A percentile compares a stretch with the other conserved stretches of the same genome.
phyloP scores from a whole-genome alignment of 2,888 invertebrate genomes.

The Drosophila maculinotata region DNA sequence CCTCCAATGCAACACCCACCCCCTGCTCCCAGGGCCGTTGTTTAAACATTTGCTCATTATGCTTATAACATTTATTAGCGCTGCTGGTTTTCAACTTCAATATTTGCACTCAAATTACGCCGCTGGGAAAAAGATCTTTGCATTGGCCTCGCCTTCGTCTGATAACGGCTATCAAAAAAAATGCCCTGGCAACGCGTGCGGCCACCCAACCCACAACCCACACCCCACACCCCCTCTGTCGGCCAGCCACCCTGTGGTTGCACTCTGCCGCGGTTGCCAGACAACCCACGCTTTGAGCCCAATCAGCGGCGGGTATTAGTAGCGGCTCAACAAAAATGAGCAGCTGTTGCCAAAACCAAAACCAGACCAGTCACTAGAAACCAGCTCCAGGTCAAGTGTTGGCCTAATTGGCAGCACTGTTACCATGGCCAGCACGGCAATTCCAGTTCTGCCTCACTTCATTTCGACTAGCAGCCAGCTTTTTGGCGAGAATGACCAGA shows the following conservation, averaged over 20 bases:
- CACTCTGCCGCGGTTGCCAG: slow-evolving; percentile 41
- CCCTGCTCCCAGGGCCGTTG: slow-evolving; percentile 2
- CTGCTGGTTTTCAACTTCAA: slow-evolving; percentile 66
- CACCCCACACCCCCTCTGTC: not conserved
- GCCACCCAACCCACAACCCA: slow-evolving; percentile 9
- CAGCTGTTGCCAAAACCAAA: slow-evolving; percentile 51
- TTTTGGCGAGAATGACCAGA: too few relatives aligned
- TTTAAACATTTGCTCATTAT: slow-evolving; percentile 81
- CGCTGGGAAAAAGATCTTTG: slow-evolving; percentile 51
- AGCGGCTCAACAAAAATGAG: slow-evolving; percentile 28
- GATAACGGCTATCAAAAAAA: slow-evolving; percentile 29
- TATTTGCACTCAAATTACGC: slow-evolving; percentile 75
- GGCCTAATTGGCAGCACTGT: slow-evolving; percentile 44
- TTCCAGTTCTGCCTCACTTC: too few relatives aligned
- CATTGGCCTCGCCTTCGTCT: slow-evolving; percentile 2
- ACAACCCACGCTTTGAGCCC: slow-evolving; percentile 26
- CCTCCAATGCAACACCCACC: not conserved
- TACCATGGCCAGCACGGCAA: slow-evolving; percentile 22
- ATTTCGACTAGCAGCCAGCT: not conserved
- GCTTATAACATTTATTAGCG: slow-evolving; percentile 71
- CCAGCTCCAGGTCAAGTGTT: slow-evolving; percentile 13
- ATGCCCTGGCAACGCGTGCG: slow-evolving; percentile 7
- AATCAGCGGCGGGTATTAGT: slow-evolving; percentile 60
- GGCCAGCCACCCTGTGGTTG: slow-evolving; percentile 11
- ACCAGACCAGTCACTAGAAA: not conserved